A percentile compares a stretch with the other conserved stretches of the same genome.
Evolutionary conservation across 2,113 vertebrate species (phyloP).

Genomic region (Chiloscyllium plagiosum): DNA sequence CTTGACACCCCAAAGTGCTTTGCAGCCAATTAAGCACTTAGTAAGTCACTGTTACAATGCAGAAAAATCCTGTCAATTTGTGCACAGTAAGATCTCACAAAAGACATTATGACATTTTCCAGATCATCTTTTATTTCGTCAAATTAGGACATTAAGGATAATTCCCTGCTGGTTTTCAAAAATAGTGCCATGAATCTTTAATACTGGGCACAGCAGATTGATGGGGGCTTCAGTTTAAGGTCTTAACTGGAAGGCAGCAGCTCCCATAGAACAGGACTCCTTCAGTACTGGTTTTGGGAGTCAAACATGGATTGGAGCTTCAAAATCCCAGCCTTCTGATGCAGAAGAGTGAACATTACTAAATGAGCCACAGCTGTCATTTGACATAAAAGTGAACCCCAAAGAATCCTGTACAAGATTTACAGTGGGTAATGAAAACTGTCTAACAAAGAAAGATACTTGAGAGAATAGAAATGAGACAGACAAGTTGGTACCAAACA

Average conservation of each 20-base stretch:
- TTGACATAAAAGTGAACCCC: background rate
- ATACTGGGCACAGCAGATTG: background rate
- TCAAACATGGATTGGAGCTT: background rate
- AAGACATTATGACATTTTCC: background rate
- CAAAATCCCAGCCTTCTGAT: background rate
- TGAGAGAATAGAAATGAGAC: background rate
- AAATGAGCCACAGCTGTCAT: background rate
- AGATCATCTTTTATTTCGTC: background rate
- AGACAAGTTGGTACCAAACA: background rate
- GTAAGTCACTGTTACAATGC: background rate
- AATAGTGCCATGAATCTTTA: background rate
- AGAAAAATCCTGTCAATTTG: background rate
- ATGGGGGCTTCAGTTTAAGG: background rate
- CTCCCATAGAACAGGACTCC: background rate
- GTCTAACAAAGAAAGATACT: background rate
- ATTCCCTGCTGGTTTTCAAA: background rate
- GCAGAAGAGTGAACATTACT: background rate
- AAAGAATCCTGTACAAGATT: background rate
- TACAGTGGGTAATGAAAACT: background rate
- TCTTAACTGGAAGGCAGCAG: background rate
- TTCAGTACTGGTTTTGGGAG: background rate
- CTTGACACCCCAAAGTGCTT: background rate
- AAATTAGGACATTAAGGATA: background rate
- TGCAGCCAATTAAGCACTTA: background rate
- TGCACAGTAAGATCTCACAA: background rate